Conservation (phyloP, 2,113 vertebrate genomes). For the Nerophis lumbriciformis region DNA sequence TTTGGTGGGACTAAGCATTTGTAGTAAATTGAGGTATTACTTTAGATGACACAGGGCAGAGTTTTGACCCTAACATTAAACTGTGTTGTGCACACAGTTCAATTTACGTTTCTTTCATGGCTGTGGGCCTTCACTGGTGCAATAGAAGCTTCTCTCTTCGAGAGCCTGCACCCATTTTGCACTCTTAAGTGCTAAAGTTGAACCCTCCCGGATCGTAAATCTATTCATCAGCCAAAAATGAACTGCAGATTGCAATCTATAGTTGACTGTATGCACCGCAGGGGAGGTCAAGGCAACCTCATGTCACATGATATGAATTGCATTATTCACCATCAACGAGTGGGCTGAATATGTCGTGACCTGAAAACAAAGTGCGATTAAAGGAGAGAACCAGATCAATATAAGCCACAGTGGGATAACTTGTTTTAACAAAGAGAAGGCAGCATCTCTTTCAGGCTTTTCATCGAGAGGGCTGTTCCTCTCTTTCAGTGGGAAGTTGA, state of each 20-base stretch:
- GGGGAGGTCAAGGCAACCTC: constrained; percentile 32
- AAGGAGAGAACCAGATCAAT: not conserved
- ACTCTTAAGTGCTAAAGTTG: not conserved
- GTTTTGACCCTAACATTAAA: constrained; percentile 15
- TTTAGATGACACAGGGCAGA: constrained; percentile 6
- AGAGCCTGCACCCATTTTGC: not conserved
- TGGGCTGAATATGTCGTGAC: not conserved
- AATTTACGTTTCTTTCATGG: constrained; percentile 16
- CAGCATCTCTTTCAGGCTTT: constrained; percentile 12
- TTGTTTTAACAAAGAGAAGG: constrained; percentile 5
- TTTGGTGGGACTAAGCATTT: no score
- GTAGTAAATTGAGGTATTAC: no score
- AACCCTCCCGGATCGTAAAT: constrained; percentile 27
- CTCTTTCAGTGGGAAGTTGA: constrained; percentile 23
- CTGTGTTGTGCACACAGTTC: constrained; percentile 32
- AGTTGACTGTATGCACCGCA: constrained; percentile 10
- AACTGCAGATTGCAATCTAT: constrained; percentile 32
- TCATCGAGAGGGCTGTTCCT: constrained; percentile 21
- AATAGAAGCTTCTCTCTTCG: constrained; percentile 6
- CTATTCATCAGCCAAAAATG: constrained; percentile 22
- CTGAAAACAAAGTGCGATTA: constrained; percentile 7
- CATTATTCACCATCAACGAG: constrained; percentile 30
- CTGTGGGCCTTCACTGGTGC: constrained; percentile 6
- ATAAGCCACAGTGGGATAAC: constrained; percentile 8
- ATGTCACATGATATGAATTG: constrained; percentile 43